Percentiles rank a stretch among this genome's conserved stretches.
These are phyloP conservation scores for Nesogale talazaci DNA, from an alignment of 2,113 vertebrate species.

Conservation along the genomic window DNA sequence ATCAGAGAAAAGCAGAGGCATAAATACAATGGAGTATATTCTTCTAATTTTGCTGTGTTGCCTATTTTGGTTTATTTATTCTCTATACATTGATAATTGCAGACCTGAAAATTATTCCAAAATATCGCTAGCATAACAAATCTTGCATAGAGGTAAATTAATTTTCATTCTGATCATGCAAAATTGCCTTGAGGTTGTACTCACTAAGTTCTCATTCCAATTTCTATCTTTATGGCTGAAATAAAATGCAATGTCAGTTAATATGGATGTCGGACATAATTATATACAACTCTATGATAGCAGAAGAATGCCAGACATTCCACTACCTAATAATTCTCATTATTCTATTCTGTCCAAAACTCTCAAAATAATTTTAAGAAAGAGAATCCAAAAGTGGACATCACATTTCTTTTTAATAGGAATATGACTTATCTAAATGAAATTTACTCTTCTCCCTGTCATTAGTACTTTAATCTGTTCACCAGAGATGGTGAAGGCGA, in stretches of 20 bases:
- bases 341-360: conserved; percentile 38
- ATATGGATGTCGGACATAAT: conserved; percentile 20
- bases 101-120: background rate
- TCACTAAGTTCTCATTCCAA: background rate
- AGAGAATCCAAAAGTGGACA: background rate
- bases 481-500: background rate
- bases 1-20: background rate
- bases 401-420: conserved; percentile 24
- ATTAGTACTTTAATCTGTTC: conserved; percentile 15
- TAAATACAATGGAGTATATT: background rate
- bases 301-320: conserved; percentile 11
- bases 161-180: conserved; percentile 17
- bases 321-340: conserved; percentile 51
- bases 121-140: background rate
- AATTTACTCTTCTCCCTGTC: conserved; percentile 20
- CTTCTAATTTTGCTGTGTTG: conserved; percentile 17
- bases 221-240: background rate
- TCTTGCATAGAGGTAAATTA: background rate
- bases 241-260: conserved; percentile 42
- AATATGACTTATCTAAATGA: conserved; percentile 21
- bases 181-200: background rate
- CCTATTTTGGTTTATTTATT: background rate
- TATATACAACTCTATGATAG: background rate
- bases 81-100: background rate
- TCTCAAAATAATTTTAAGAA: conserved; percentile 49